Percentiles rank a stretch among this genome's conserved stretches.
phyloP scores from a whole-genome alignment of 2,888 invertebrate genomes.

The Epinotia brunnichana region DNA sequence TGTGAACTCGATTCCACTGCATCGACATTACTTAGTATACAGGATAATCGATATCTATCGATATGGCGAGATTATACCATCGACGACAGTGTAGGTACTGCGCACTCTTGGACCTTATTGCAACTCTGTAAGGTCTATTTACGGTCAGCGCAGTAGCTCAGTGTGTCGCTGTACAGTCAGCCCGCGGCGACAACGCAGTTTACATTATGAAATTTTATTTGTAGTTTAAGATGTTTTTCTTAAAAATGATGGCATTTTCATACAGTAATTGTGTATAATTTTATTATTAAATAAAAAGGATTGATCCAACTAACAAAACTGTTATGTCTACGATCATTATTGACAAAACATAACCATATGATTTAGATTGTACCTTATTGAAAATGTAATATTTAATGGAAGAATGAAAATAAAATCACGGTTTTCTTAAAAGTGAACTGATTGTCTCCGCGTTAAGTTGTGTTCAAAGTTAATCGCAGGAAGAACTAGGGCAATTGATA shows the following conservation, averaged over 20 bases:
- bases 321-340: neutral
- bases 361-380: neutral
- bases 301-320: too few relatives aligned
- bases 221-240: too few relatives aligned
- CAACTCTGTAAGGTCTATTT: neutral
- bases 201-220: neutral
- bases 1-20: neutral
- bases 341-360: neutral
- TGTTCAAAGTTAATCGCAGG: neutral
- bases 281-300: too few relatives aligned
- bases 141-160: neutral
- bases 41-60: slow-evolving; percentile 39
- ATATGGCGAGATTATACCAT: slow-evolving; percentile 20
- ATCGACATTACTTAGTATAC: slow-evolving; percentile 21
- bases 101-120: neutral
- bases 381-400: neutral
- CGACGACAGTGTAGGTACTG: slow-evolving; percentile 42
- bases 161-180: slow-evolving; percentile 11
- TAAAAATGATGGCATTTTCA: too few relatives aligned
- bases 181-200: slow-evolving; percentile 49
- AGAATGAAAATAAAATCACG: neutral
- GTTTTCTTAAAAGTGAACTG: neutral
- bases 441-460: slow-evolving; percentile 3
- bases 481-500: slow-evolving; percentile 33
- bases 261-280: too few relatives aligned